Conservation (phyloP, 2,113 vertebrate genomes). For the Mastomys coucha region DNA sequence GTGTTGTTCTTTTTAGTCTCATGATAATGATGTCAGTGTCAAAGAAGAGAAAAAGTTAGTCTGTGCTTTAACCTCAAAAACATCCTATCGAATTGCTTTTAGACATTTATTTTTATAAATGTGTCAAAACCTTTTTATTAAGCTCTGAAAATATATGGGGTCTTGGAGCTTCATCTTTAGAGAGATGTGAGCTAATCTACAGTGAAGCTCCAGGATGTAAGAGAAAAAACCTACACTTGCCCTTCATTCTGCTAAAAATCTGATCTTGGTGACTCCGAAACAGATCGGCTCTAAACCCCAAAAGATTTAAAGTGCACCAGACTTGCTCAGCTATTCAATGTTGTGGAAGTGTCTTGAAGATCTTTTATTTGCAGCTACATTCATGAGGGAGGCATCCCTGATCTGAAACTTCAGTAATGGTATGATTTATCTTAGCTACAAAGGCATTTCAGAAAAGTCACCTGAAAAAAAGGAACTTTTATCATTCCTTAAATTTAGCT, state of each 20-base stretch:
- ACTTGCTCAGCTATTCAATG: constrained; percentile 17
- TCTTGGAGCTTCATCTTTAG: not conserved
- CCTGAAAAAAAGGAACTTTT: constrained; percentile 2
- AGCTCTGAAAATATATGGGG: not conserved
- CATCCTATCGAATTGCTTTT: not conserved
- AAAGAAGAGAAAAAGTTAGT: not conserved
- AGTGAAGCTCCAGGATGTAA: not conserved
- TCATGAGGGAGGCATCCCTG: constrained; percentile 53
- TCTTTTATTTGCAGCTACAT: constrained; percentile 38
- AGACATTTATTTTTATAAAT: constrained; percentile 35
- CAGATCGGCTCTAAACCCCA: not conserved
- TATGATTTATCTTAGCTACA: constrained; percentile 51
- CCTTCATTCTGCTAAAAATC: not conserved
- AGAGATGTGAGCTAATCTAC: not conserved
- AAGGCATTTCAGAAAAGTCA: constrained; percentile 53
- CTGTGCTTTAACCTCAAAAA: not conserved
- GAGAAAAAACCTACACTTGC: not conserved
- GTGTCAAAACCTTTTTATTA: constrained; percentile 35
- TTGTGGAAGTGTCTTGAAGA: constrained; percentile 37
- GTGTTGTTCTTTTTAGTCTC: constrained; percentile 10
- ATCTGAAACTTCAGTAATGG: constrained; percentile 11
- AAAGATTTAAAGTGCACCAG: constrained; percentile 1
- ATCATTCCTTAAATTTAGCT: constrained; percentile 6
- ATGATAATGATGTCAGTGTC: not conserved
- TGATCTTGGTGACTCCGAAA: not conserved